Conservation (phyloP, 2,797 vertebrate species). For the Petrocephalus schoutedeni region DNA sequence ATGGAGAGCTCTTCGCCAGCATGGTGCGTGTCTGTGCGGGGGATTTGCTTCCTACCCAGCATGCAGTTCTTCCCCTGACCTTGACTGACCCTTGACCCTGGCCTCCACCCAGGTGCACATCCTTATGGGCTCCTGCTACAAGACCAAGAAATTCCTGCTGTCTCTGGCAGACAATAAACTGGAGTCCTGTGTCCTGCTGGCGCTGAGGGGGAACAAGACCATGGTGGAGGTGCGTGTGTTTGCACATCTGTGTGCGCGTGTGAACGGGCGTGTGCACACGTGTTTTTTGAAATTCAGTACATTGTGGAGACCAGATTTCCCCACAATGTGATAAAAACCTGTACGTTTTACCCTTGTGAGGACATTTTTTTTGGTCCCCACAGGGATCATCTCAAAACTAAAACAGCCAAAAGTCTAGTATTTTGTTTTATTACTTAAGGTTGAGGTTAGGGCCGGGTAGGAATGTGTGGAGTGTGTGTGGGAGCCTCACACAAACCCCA, state of each 20-base stretch:
- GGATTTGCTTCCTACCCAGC: background rate
- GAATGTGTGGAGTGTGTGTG: background rate
- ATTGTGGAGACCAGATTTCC: background rate
- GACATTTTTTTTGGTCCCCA: background rate
- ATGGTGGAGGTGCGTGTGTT: conserved; percentile 85
- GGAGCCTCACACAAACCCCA: background rate
- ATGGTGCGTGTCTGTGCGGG: conserved; percentile 71
- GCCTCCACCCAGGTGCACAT: conserved; percentile 80
- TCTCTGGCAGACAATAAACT: conserved; percentile 97
- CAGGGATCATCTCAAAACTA: background rate
- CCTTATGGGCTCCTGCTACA: conserved; percentile 98
- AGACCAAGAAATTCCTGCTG: conserved; percentile 97
- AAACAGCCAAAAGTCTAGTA: background rate
- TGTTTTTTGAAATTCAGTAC: background rate
- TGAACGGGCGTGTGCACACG: background rate
- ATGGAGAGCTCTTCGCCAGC: conserved; percentile 95
- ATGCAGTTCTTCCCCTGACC: background rate
- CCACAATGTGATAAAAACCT: too few species aligned
- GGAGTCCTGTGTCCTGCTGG: conserved; percentile 95
- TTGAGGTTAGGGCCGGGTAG: background rate
- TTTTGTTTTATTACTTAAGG: background rate
- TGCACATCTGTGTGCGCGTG: background rate
- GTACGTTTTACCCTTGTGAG: too few species aligned
- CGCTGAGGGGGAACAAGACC: conserved; percentile 94
- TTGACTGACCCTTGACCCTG: background rate